phyloP scores from a whole-genome alignment of 2,888 invertebrate species.

The Drosophila multiciliata region DNA sequence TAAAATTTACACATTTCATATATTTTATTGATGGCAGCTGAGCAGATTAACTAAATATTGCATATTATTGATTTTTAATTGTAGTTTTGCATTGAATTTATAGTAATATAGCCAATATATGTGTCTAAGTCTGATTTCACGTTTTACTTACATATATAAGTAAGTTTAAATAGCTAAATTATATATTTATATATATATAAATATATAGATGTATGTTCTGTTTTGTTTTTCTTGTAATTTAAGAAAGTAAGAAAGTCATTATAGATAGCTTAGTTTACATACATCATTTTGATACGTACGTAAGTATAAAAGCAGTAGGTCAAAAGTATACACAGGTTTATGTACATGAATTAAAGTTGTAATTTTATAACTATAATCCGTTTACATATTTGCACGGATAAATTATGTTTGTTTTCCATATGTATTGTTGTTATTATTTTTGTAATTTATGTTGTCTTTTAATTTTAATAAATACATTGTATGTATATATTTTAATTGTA shows the following conservation, averaged over 20 bases:
- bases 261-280: conserved; percentile 39
- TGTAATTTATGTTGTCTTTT: conserved; percentile 26
- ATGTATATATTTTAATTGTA: conserved; percentile 34
- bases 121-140: conserved; percentile 51
- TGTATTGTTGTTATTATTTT: conserved; percentile 3
- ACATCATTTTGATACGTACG: conserved; percentile 33
- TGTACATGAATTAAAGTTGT: conserved; percentile 49
- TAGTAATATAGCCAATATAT: conserved; percentile 42
- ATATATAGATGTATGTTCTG: conserved; percentile 8
- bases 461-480: conserved; percentile 40
- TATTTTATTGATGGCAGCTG: conserved; percentile 19
- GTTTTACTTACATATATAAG: conserved; percentile 34
- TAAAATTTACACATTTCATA: conserved; percentile 11
- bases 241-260: conserved; percentile 49
- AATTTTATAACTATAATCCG: conserved; percentile 39
- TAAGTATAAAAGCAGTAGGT: conserved; percentile 49
- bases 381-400: conserved; percentile 27
- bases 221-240: conserved; percentile 19
- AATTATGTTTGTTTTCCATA: conserved; percentile 22
- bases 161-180: conserved; percentile 23
- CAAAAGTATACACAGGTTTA: conserved; percentile 52
- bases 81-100: conserved; percentile 19
- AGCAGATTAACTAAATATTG: conserved; percentile 28
- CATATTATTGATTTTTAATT: conserved; percentile 18
- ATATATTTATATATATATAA: conserved; percentile 8